Evolutionary conservation across 1,140 invertebrate species (phyloP).

Genomic region (Tribolium castaneum): DNA sequence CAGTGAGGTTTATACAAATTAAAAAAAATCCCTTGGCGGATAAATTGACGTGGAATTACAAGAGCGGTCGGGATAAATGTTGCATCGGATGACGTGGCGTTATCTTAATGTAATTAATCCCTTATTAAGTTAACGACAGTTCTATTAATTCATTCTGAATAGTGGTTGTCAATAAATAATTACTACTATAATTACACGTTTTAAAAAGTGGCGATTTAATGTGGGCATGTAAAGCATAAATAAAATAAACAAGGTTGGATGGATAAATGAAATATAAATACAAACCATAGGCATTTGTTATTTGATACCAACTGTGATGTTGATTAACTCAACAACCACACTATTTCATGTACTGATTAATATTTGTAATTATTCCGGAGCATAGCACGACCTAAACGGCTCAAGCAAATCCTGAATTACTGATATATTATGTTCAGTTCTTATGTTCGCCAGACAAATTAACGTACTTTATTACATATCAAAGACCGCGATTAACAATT

Average conservation of each 20-base stretch:
- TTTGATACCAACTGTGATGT: conserved; percentile 47
- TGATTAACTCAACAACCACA: conserved; percentile 51
- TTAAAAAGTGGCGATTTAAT: conserved; percentile 25
- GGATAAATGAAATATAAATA: conserved; percentile 38
- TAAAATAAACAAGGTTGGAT: conserved; percentile 8
- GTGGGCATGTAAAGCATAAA: conserved; percentile 25
- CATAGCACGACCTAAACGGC: conserved; percentile 43
- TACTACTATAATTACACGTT: conserved; percentile 23
- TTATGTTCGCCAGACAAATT: conserved; percentile 32
- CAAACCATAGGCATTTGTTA: conserved; percentile 45
- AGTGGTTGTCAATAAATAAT: conserved; percentile 30
- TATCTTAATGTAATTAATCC: conserved; percentile 36
- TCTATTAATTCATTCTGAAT: conserved; percentile 29
- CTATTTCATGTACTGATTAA: conserved; percentile 48
- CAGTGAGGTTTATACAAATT: not conserved
- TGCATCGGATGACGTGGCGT: conserved; percentile 27
- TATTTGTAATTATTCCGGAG: conserved; percentile 48
- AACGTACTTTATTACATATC: conserved; percentile 28
- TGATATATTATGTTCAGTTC: conserved; percentile 20
- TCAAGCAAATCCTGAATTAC: conserved; percentile 28
- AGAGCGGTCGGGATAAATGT: conserved; percentile 1
- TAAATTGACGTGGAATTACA: conserved; percentile 3
- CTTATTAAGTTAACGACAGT: conserved; percentile 25
- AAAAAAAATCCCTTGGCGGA: not conserved
- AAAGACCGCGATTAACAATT: conserved; percentile 22